Percentiles rank a stretch among this genome's conserved stretches.
These are phyloP conservation scores for Phaenicophaeus curvirostris DNA, from an alignment of 2,797 vertebrate species.

Conservation along the genomic window DNA sequence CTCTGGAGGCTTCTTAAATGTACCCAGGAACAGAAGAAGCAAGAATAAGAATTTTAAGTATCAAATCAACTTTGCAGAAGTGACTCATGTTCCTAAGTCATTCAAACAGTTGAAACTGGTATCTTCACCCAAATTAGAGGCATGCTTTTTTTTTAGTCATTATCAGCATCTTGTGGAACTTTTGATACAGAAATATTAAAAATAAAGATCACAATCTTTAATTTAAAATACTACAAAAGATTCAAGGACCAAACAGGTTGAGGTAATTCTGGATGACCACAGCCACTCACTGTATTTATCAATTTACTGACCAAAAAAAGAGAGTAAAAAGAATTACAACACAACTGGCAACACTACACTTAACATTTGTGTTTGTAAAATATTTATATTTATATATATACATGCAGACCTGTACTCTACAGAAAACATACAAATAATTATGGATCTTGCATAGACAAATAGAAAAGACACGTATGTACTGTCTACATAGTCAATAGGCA, in stretches of 20 bases:
- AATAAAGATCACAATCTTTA: not conserved
- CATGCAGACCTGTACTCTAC: too few species aligned
- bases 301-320: not conserved
- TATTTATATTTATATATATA: not conserved
- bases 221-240: not conserved
- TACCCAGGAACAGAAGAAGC: not conserved
- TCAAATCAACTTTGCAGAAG: not conserved
- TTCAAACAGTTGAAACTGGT: not conserved
- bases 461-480: too few species aligned
- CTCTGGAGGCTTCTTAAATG: not conserved
- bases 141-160: accelerated
- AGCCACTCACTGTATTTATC: not conserved
- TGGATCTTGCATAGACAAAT: too few species aligned
- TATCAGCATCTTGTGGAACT: not conserved
- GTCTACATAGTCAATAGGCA: too few species aligned
- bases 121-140: not conserved
- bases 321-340: not conserved
- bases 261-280: not conserved
- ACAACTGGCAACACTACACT: not conserved
- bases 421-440: too few species aligned
- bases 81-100: not conserved
- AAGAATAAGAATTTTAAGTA: not conserved
- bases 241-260: not conserved
- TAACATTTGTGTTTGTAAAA: not conserved
- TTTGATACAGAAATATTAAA: not conserved